These are phyloP conservation scores for Drosophila neotestacea DNA, from an alignment of 2,888 invertebrate genomes.

Conservation along the genomic window DNA sequence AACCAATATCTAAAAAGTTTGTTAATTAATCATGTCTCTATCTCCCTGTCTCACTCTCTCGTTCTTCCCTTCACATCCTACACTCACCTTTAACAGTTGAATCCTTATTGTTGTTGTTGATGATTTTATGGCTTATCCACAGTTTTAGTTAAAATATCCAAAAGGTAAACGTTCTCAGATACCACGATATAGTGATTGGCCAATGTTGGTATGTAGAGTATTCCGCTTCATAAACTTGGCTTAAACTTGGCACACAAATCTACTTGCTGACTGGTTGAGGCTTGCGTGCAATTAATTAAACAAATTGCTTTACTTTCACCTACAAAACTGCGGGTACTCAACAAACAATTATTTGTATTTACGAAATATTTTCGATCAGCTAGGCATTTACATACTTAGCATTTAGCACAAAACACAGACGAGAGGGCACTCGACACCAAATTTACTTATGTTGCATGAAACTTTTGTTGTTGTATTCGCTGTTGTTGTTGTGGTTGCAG, in stretches of 20 bases:
- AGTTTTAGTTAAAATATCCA: slow-evolving; percentile 19
- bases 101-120: slow-evolving; percentile 20
- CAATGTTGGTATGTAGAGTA: neutral
- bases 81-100: slow-evolving; percentile 42
- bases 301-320: slow-evolving; percentile 80
- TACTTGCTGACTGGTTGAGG: slow-evolving; percentile 27
- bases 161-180: neutral
- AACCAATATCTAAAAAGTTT: no score
- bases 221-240: slow-evolving; percentile 26
- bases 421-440: slow-evolving; percentile 47
- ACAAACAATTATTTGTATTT: slow-evolving; percentile 46
- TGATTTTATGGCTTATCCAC: slow-evolving; percentile 9
- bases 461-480: slow-evolving; percentile 42
- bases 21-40: no score
- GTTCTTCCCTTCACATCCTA: neutral
- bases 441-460: slow-evolving; percentile 63
- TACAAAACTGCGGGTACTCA: slow-evolving; percentile 38
- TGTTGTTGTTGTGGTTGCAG: slow-evolving; percentile 38
- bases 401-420: slow-evolving; percentile 36
- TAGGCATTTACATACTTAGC: slow-evolving; percentile 51
- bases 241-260: slow-evolving; percentile 61
- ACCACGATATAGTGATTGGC: neutral
- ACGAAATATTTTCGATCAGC: slow-evolving; percentile 33
- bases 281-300: slow-evolving; percentile 76
- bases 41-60: neutral